Conservation (phyloP, 2,113 vertebrate species). For the Mus pahari region DNA sequence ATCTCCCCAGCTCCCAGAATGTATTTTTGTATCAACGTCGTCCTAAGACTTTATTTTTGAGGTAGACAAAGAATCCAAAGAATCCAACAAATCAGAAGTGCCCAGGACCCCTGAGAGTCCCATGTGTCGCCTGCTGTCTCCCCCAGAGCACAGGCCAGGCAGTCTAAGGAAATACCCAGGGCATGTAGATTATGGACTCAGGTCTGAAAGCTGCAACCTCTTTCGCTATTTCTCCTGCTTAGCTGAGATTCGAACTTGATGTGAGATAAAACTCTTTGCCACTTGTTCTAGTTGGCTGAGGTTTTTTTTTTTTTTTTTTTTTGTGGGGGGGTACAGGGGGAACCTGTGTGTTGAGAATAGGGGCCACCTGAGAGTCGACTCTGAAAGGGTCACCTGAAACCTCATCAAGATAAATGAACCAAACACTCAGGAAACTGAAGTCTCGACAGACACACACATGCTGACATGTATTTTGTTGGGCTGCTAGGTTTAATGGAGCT, state of each 20-base stretch:
- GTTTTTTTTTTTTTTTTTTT: no score
- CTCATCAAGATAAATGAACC: not conserved
- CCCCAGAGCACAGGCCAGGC: not conserved
- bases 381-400: not conserved
- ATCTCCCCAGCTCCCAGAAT: not conserved
- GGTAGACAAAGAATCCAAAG: not conserved
- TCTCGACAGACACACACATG: not conserved
- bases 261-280: not conserved
- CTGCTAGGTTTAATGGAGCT: conserved; percentile 21
- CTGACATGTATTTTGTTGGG: not conserved
- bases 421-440: not conserved
- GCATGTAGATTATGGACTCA: not conserved
- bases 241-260: conserved; percentile 18
- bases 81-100: no score
- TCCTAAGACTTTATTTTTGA: not conserved
- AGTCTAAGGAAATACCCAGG: not conserved
- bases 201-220: not conserved
- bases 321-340: no score
- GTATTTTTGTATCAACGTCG: not conserved
- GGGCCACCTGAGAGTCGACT: not conserved
- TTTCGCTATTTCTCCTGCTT: not conserved
- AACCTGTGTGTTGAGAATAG: not conserved
- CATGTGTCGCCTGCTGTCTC: not conserved
- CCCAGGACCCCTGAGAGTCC: not conserved
- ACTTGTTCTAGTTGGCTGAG: not conserved